Conservation (phyloP, 2,113 vertebrate species). For the Columba livia region DNA sequence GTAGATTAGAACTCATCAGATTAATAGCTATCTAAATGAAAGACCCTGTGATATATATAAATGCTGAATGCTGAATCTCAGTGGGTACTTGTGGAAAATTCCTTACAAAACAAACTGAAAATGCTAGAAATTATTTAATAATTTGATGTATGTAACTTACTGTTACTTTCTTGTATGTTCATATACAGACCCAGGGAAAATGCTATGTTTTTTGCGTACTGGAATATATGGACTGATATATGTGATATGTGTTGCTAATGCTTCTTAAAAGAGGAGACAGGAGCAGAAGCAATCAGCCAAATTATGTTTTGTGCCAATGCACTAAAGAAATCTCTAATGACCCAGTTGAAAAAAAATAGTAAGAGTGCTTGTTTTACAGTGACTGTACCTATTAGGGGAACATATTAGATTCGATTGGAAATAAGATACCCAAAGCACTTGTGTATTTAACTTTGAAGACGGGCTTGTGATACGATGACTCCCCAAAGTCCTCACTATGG, state of each 20-base stretch:
- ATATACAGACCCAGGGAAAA: not conserved
- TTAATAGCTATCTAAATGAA: not conserved
- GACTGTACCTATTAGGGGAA: conserved; percentile 31
- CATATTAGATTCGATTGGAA: not conserved
- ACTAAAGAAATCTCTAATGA: conserved; percentile 30
- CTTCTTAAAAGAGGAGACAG: not conserved
- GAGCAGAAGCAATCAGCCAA: conserved; percentile 14
- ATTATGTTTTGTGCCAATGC: not conserved
- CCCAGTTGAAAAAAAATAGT: not conserved
- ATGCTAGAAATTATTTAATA: not conserved
- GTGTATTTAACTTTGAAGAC: conserved; percentile 19
- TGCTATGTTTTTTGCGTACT: not conserved
- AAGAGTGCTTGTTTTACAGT: conserved; percentile 35
- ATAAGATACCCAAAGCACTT: conserved; percentile 37
- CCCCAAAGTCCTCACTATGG: not conserved
- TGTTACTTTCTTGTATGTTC: not conserved
- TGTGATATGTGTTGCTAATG: not conserved
- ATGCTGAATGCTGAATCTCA: not conserved
- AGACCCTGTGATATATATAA: not conserved
- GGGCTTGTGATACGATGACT: conserved; percentile 3
- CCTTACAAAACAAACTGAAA: not conserved
- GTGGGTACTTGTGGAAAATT: not conserved
- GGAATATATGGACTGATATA: not conserved
- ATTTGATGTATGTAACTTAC: not conserved
- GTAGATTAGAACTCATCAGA: not conserved